A percentile compares a stretch with the other conserved stretches of the same genome.
These are phyloP conservation scores for Eumeta japonica DNA, from an alignment of 1,140 invertebrate species.

Conservation along the genomic window DNA sequence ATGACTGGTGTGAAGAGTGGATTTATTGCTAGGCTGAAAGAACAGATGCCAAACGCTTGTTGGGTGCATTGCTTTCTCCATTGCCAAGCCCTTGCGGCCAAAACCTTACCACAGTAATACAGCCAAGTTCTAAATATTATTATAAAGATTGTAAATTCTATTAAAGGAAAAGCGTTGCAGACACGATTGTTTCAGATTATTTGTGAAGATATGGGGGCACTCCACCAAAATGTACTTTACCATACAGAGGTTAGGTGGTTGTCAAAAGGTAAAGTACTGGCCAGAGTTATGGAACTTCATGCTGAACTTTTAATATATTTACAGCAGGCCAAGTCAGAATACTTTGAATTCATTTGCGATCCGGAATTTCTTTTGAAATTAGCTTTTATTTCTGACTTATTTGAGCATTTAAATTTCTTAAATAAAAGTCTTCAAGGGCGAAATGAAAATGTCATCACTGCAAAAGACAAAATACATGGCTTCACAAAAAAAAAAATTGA, in stretches of 20 bases:
- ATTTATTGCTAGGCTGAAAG: slow-evolving; percentile 22
- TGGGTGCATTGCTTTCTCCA: slow-evolving; percentile 28
- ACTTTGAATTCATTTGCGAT: too few relatives aligned
- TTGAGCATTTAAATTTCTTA: too few relatives aligned
- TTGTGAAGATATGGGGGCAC: slow-evolving; percentile 10
- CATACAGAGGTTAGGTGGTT: slow-evolving; percentile 7
- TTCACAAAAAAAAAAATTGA: too few relatives aligned
- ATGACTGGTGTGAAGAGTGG: slow-evolving; percentile 29
- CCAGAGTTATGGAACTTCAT: slow-evolving; percentile 2
- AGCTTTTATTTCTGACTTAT: too few relatives aligned
- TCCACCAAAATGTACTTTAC: slow-evolving; percentile 6
- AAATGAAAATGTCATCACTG: too few relatives aligned
- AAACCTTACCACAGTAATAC: slow-evolving; percentile 10
- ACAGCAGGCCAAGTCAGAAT: too few relatives aligned
- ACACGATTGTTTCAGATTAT: slow-evolving; percentile 18
- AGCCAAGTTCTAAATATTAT: slow-evolving; percentile 18
- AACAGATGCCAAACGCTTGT: slow-evolving; percentile 21
- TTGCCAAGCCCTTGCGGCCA: slow-evolving; percentile 22
- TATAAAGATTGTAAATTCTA: too few relatives aligned
- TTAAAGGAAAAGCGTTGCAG: slow-evolving; percentile 20
- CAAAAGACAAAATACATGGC: too few relatives aligned
- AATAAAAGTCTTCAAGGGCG: too few relatives aligned
- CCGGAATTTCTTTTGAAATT: too few relatives aligned
- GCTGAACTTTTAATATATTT: slow-evolving; percentile 6
- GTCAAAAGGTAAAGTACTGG: slow-evolving; percentile 7